A percentile compares a stretch with the other conserved stretches of the same genome.
These are phyloP conservation scores for Chrosomus eos DNA, from an alignment of 2,797 vertebrate genomes.

Conservation along the genomic window DNA sequence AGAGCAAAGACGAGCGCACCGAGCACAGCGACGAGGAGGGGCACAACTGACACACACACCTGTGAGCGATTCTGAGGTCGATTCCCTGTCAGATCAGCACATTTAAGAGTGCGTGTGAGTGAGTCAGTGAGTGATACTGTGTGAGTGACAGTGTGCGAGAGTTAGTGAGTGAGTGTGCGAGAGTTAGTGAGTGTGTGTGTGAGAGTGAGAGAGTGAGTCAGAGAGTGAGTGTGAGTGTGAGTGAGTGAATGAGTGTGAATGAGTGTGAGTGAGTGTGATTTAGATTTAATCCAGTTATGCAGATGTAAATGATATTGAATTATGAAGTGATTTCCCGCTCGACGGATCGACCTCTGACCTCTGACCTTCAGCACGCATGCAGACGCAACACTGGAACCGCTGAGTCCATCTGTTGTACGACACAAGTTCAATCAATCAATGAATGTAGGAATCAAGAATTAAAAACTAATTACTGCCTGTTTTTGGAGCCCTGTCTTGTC, in stretches of 20 bases:
- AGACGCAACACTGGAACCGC: neutral
- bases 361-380: slow-evolving; percentile 28
- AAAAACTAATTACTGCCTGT: slow-evolving; percentile 72
- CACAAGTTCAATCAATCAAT: slow-evolving; percentile 73
- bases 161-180: too few relatives aligned
- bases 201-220: too few relatives aligned
- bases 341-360: neutral
- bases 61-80: slow-evolving; percentile 19
- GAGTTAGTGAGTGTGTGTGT: too few relatives aligned
- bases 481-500: slow-evolving; percentile 58
- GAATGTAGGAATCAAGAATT: slow-evolving; percentile 74
- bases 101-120: neutral
- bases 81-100: neutral
- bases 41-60: slow-evolving; percentile 57
- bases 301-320: neutral
- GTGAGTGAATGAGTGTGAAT: too few relatives aligned
- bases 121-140: too few relatives aligned
- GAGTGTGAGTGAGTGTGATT: too few relatives aligned
- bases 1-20: slow-evolving; percentile 84
- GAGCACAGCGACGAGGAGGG: slow-evolving; percentile 84
- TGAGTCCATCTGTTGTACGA: slow-evolving; percentile 60
- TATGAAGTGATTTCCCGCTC: neutral
- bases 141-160: too few relatives aligned
- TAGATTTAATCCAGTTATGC: neutral
- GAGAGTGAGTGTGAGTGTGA: too few relatives aligned